Evolutionary conservation across 2,113 vertebrate species (phyloP).

Genomic region (Cacatua alba): DNA sequence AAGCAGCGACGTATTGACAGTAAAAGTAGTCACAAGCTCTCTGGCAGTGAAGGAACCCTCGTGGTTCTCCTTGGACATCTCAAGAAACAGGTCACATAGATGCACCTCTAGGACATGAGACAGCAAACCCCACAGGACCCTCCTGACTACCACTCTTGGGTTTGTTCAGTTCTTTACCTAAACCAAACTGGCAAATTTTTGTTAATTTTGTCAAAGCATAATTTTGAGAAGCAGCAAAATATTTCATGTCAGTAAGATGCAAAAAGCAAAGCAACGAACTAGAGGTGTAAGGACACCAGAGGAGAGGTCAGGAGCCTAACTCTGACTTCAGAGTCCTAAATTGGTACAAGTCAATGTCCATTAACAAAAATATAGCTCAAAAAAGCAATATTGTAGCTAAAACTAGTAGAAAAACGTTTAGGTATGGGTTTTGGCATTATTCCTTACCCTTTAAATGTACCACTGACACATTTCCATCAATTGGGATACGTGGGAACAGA

Average conservation of each 20-base stretch:
- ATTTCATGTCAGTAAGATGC: not conserved
- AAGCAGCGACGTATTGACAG: not conserved
- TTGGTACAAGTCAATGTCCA: not conserved
- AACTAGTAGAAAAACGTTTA: not conserved
- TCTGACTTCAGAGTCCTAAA: not conserved
- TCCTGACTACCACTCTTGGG: accelerated
- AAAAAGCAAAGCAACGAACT: not conserved
- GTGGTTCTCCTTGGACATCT: not conserved
- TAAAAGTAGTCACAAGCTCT: not conserved
- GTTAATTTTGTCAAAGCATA: not conserved
- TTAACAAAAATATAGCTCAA: not conserved
- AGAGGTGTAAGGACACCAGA: not conserved
- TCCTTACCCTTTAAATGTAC: not conserved
- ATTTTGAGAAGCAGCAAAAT: not conserved
- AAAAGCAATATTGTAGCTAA: not conserved
- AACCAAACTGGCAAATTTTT: not conserved
- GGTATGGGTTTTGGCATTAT: not conserved
- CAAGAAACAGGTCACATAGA: not conserved
- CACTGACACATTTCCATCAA: not conserved
- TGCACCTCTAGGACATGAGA: accelerated
- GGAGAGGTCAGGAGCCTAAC: not conserved
- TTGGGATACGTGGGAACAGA: not conserved
- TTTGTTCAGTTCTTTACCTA: not conserved
- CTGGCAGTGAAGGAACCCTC: not conserved
- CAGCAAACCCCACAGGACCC: accelerated